Conservation (phyloP, 2,113 vertebrate species). For the Euleptes europaea region DNA sequence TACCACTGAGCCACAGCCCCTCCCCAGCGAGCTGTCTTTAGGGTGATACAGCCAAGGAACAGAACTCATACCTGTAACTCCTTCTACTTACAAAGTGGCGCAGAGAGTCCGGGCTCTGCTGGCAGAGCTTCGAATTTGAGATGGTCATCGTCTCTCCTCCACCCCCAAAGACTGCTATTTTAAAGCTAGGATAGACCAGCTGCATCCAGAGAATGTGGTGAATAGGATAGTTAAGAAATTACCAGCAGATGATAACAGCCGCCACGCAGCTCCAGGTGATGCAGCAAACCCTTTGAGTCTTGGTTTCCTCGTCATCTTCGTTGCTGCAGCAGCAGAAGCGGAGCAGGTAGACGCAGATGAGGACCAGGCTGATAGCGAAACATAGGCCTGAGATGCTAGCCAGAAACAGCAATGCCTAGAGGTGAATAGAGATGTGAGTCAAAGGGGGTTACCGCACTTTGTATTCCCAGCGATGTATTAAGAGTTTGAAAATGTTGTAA, state of each 20-base stretch:
- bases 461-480: too few species aligned
- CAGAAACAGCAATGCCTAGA: constrained; percentile 86
- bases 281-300: constrained; percentile 83
- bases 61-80: background rate
- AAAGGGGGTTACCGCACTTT: too few species aligned
- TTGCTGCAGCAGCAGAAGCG: constrained; percentile 87
- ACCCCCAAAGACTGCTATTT: background rate
- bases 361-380: constrained; percentile 84
- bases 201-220: background rate
- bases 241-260: constrained; percentile 89
- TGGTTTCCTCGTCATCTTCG: constrained; percentile 83
- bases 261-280: constrained; percentile 90
- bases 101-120: background rate
- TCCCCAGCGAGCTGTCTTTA: too few species aligned
- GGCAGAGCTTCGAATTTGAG: background rate
- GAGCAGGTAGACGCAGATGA: constrained; percentile 89
- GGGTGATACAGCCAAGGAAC: background rate
- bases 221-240: constrained; percentile 38
- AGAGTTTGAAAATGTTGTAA: too few species aligned
- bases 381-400: constrained; percentile 86
- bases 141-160: background rate
- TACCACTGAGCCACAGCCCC: too few species aligned
- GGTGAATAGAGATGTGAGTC: background rate
- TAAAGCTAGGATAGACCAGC: background rate
- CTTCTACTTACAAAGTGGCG: too few species aligned